Evolutionary conservation across 2,888 invertebrate species (phyloP).

Genomic region (Parnassius glacialis): DNA sequence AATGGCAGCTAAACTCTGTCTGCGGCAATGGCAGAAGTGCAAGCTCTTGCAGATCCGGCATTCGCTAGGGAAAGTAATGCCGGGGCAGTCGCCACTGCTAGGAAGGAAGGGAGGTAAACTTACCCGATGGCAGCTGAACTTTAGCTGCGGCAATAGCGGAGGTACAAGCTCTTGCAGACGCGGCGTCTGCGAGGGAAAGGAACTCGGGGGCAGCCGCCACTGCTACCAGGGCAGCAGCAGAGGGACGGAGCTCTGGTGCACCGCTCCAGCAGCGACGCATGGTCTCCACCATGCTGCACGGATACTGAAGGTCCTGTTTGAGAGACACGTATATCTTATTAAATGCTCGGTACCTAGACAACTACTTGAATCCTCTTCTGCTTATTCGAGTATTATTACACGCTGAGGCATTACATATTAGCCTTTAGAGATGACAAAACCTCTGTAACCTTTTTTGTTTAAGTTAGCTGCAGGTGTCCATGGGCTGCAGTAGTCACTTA

Average conservation of each 20-base stretch:
- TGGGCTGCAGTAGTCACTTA: no score
- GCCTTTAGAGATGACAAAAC: no score
- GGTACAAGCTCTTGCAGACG: constrained; percentile 35
- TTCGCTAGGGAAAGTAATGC: constrained; percentile 86
- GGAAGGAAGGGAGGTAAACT: constrained; percentile 70
- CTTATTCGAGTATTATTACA: no score
- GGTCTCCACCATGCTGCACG: constrained; percentile 93
- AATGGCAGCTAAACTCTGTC: constrained; percentile 26
- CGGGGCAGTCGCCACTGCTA: constrained; percentile 94
- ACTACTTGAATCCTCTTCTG: no score
- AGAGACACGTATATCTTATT: background rate
- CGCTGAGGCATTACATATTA: no score
- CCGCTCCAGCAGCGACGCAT: constrained; percentile 99
- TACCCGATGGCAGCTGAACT: constrained; percentile 21
- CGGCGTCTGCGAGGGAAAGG: constrained; percentile 74
- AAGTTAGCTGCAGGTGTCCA: no score
- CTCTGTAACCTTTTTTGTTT: no score
- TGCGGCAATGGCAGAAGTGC: constrained; percentile 34
- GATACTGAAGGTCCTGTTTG: constrained; percentile 88
- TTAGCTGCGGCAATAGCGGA: constrained; percentile 34
- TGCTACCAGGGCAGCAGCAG: constrained; percentile 96
- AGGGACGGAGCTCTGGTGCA: constrained; percentile 90
- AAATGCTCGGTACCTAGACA: background rate
- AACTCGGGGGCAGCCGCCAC: constrained; percentile 96
- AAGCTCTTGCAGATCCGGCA: constrained; percentile 41